phyloP scores from a whole-genome alignment of 2,113 vertebrate species.

The Mus musculus region DNA sequence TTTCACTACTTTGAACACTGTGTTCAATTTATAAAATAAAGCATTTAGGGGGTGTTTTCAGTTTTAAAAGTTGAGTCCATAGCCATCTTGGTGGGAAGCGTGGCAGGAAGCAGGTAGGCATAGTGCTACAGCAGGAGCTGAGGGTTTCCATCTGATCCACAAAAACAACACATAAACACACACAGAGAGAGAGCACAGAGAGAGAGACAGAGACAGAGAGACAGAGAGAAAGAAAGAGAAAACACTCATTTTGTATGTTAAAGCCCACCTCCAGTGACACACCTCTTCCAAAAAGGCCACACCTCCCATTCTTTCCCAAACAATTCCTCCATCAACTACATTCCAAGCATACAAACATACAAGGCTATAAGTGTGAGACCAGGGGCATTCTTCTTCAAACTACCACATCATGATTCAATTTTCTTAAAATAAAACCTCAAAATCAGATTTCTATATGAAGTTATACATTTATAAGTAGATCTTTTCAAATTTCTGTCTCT shows the following conservation, averaged over 20 bases:
- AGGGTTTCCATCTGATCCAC: background rate
- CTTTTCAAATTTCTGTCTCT: background rate
- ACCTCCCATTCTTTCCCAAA: background rate
- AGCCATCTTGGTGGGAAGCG: background rate
- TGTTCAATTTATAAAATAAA: background rate
- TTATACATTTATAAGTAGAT: background rate
- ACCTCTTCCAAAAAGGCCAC: background rate
- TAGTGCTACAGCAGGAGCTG: background rate
- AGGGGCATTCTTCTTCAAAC: background rate
- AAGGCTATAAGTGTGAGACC: no score
- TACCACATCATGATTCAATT: background rate
- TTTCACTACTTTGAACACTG: background rate
- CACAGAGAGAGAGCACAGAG: background rate
- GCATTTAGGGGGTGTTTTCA: background rate
- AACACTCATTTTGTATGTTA: background rate
- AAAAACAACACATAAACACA: background rate
- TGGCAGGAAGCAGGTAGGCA: background rate
- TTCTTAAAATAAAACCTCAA: conserved; percentile 34
- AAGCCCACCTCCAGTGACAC: background rate
- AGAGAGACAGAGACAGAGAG: background rate
- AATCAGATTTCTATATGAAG: background rate
- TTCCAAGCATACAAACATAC: background rate
- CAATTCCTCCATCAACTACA: background rate
- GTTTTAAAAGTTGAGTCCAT: background rate
- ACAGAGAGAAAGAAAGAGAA: background rate